Conservation (phyloP, 2,797 vertebrate species). For the Cygnus olor region DNA sequence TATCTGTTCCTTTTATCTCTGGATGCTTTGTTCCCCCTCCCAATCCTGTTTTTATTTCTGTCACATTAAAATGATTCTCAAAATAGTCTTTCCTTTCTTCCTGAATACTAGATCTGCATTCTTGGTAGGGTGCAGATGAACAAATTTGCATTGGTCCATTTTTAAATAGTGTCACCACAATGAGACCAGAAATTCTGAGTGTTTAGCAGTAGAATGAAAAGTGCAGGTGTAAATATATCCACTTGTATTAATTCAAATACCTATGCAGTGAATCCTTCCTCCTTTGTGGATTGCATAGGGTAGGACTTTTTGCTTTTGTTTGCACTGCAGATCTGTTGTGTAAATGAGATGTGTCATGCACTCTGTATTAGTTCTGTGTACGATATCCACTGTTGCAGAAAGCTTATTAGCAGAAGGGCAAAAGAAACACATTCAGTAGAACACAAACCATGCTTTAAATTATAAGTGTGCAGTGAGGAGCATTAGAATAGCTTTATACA, state of each 20-base stretch:
- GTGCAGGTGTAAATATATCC: not conserved
- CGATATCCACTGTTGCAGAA: constrained; percentile 31
- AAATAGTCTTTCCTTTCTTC: not conserved
- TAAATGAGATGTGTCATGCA: constrained; percentile 43
- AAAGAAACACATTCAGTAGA: not conserved
- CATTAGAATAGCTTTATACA: not conserved
- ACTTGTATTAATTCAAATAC: not conserved
- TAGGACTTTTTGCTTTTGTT: constrained; percentile 23
- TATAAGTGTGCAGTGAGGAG: not conserved
- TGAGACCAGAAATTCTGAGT: not conserved
- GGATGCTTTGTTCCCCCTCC: not conserved
- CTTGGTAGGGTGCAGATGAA: not conserved
- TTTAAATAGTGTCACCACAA: not conserved
- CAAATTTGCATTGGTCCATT: not conserved
- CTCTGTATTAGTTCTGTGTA: constrained; percentile 3
- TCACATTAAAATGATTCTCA: not conserved
- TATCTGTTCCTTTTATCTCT: not conserved
- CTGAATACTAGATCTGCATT: not conserved
- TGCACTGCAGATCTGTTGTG: not conserved
- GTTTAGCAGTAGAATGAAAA: not conserved
- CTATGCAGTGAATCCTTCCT: not conserved
- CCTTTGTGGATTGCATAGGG: not conserved
- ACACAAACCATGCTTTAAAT: constrained; percentile 11
- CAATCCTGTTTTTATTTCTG: not conserved
- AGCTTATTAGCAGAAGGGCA: constrained; percentile 14